Evolutionary conservation across 2,888 invertebrate genomes (phyloP), one percentile per base, ranked within the genome.

Genomic region (Acheta domesticus): DNA sequence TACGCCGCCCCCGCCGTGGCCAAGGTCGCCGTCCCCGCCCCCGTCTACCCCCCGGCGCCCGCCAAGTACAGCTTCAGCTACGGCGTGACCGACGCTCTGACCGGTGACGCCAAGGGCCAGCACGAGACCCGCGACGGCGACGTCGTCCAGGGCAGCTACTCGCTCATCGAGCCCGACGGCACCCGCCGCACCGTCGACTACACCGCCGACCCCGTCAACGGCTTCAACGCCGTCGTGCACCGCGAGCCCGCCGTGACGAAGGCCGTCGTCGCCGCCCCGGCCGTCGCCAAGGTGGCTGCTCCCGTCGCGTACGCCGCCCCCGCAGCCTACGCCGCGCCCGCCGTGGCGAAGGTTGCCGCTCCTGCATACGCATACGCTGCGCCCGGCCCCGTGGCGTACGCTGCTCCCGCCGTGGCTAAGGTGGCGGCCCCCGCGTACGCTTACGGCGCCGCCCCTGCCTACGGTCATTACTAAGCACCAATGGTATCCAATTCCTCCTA

Each of bases 181-280:
- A 81, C 79, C 76, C 80, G 80, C 49, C 79, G 80, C 73, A 81
- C 75, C 2, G 86, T 87, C 4, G 86, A 86, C 36, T 86, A 85
- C 77, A 83, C 84, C 83, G 74, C 84, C 83, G 79, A 81, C 19
- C 80, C 80, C n/a, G 76, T 79, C 80, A 80, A 80, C 78, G 81
- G 82, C 75, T 81, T 81, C 80, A 82, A 81, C 80, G 81, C 80
- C 78, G 81, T 81, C 36, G 81, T 81, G 11, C 80, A 80, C 78
- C 77, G 76, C 20, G 73, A 83, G 83, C 83, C 84, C 80, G 84
- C 84, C 16, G 79, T 23, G 76, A 85, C 84, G 76, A 86, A 86
- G 82, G 86, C 86, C 62, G 85, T 85, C 2, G 86, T 84, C 81
- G 82, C 83, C 79, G 83, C 83, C 80, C 82, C 81, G 14, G 75